Conservation (phyloP, 2,888 invertebrate species). For the Eumerus sabulonum region DNA sequence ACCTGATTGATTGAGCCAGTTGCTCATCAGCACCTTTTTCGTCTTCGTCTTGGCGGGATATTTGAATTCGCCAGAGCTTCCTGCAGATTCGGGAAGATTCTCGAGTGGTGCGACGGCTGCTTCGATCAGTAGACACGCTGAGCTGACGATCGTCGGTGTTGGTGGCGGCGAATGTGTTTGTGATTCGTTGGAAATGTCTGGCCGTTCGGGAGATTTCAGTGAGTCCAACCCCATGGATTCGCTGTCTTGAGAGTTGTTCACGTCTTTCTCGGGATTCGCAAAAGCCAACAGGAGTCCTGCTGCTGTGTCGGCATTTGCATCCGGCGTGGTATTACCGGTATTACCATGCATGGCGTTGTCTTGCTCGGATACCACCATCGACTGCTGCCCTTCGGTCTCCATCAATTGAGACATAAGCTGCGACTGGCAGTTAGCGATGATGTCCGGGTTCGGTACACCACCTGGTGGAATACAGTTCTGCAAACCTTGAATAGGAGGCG, state of each 20-base stretch:
- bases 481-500: constrained; percentile 78
- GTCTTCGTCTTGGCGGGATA: constrained; percentile 88
- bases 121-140: constrained; percentile 89
- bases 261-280: constrained; percentile 78
- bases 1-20: constrained; percentile 90
- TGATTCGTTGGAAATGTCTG: constrained; percentile 46
- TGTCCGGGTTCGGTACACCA: constrained; percentile 60
- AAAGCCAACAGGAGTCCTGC: constrained; percentile 82
- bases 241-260: constrained; percentile 40
- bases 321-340: constrained; percentile 18
- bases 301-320: constrained; percentile 78
- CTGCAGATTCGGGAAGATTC: constrained; percentile 56
- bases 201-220: constrained; percentile 69
- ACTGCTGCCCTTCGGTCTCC: constrained; percentile 44
- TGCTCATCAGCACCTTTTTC: constrained; percentile 93
- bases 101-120: constrained; percentile 91
- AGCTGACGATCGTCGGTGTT: constrained; percentile 81
- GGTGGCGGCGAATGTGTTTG: constrained; percentile 71
- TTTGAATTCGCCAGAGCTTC: constrained; percentile 83
- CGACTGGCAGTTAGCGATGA: constrained; percentile 70
- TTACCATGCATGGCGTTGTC: constrained; percentile 2
- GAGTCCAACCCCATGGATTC: constrained; percentile 33
- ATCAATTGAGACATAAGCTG: constrained; percentile 62
- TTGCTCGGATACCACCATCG: constrained; percentile 7
- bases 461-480: constrained; percentile 63